Conservation (phyloP, 2,888 invertebrate genomes). For the Callimorpha dominula region DNA sequence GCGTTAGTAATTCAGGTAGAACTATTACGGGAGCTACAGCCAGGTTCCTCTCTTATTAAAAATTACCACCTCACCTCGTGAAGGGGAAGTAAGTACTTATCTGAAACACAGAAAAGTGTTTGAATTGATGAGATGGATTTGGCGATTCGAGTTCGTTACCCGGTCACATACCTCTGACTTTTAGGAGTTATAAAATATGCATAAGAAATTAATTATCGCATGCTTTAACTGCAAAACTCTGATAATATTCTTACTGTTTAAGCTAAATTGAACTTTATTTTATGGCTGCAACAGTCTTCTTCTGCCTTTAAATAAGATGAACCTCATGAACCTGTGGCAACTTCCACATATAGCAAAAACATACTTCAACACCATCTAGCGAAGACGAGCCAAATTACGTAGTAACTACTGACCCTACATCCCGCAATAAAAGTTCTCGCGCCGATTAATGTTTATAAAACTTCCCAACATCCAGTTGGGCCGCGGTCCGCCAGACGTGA, state of each 20-base stretch:
- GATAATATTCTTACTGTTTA: not conserved
- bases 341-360: no score
- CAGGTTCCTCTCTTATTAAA: not conserved
- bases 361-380: no score
- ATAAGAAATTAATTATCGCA: not conserved
- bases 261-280: not conserved
- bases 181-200: not conserved
- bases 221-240: not conserved
- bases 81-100: not conserved
- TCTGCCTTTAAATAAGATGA: no score
- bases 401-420: no score
- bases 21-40: not conserved
- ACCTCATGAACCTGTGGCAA: no score
- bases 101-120: not conserved
- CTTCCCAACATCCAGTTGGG: no score
- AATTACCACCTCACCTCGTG: not conserved
- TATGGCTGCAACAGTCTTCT: not conserved
- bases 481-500: no score
- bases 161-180: not conserved
- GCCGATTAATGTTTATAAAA: no score
- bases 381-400: no score
- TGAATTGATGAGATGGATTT: not conserved
- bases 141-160: not conserved
- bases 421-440: no score
- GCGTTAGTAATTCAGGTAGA: not conserved